phyloP scores from a whole-genome alignment of 1,140 invertebrate genomes.

The Hylyphantes graminicola region DNA sequence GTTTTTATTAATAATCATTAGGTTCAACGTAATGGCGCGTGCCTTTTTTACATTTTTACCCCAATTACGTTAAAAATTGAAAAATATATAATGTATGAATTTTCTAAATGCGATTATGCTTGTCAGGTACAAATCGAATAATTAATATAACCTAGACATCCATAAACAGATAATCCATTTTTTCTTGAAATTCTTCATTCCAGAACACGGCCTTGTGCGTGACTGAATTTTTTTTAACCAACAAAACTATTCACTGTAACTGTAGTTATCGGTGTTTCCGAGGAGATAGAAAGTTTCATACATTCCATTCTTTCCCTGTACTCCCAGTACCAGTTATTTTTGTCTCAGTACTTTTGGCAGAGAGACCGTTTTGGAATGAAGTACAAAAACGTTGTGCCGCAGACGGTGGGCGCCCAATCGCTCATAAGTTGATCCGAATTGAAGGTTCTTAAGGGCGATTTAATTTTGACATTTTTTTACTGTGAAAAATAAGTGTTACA shows the following conservation, averaged over 20 bases:
- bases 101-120: no score
- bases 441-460: no score
- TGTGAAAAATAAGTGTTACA: no score
- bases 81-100: no score
- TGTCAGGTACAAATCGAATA: no score
- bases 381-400: slow-evolving; percentile 1
- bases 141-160: no score
- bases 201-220: slow-evolving; percentile 2
- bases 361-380: background rate
- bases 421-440: no score
- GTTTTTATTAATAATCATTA: no score
- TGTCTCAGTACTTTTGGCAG: slow-evolving; percentile 13
- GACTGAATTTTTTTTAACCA: slow-evolving; percentile 6
- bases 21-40: no score
- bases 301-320: slow-evolving; percentile 39
- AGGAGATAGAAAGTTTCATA: slow-evolving; percentile 42
- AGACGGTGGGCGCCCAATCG: slow-evolving; percentile 38
- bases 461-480: no score
- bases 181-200: background rate
- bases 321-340: slow-evolving; percentile 19
- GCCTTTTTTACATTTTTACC: no score
- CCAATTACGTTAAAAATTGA: no score
- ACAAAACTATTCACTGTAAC: slow-evolving; percentile 14
- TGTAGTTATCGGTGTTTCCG: slow-evolving; percentile 47
- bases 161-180: background rate